These are phyloP conservation scores for Oryzias woworae DNA, from an alignment of 2,113 vertebrate genomes.

Conservation along the genomic window DNA sequence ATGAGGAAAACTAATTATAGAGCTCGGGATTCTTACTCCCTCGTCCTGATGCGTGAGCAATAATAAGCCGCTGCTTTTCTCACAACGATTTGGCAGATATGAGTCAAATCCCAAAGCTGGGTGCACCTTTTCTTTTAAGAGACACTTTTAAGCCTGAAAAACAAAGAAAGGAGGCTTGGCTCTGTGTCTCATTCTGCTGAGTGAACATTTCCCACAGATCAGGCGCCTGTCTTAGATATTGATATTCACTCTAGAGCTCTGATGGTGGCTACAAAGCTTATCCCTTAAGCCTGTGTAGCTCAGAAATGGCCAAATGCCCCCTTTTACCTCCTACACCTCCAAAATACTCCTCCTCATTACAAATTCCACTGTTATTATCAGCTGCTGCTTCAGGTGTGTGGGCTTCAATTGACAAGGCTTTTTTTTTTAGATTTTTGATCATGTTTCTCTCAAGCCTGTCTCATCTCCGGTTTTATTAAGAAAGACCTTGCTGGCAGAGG, in stretches of 20 bases:
- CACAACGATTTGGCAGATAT: conserved; percentile 40
- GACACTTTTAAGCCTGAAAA: conserved; percentile 32
- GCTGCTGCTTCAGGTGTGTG: conserved; percentile 65
- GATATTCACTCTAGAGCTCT: conserved; percentile 42
- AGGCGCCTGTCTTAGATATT: conserved; percentile 39
- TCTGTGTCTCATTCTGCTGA: conserved; percentile 39
- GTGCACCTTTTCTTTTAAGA: conserved; percentile 36
- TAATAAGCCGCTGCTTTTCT: conserved; percentile 33
- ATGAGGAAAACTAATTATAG: conserved; percentile 44
- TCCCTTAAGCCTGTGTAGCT: conserved; percentile 44
- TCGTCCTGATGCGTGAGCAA: conserved; percentile 20
- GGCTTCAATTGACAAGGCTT: conserved; percentile 43
- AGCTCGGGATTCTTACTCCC: conserved; percentile 33
- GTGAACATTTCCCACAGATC: conserved; percentile 50
- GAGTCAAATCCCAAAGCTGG: neutral
- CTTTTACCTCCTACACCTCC: neutral
- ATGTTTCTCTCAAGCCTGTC: conserved; percentile 40
- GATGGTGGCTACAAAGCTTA: conserved; percentile 40
- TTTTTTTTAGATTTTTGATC: conserved; percentile 39
- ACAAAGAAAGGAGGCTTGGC: conserved; percentile 17
- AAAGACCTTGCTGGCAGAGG: conserved; percentile 61
- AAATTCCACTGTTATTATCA: conserved; percentile 59
- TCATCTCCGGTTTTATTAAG: conserved; percentile 64
- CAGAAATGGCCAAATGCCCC: conserved; percentile 17
- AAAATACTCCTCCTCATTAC: conserved; percentile 27